These are phyloP conservation scores for Tyrannus savana DNA, from an alignment of 2,113 vertebrate species.

Conservation along the genomic window DNA sequence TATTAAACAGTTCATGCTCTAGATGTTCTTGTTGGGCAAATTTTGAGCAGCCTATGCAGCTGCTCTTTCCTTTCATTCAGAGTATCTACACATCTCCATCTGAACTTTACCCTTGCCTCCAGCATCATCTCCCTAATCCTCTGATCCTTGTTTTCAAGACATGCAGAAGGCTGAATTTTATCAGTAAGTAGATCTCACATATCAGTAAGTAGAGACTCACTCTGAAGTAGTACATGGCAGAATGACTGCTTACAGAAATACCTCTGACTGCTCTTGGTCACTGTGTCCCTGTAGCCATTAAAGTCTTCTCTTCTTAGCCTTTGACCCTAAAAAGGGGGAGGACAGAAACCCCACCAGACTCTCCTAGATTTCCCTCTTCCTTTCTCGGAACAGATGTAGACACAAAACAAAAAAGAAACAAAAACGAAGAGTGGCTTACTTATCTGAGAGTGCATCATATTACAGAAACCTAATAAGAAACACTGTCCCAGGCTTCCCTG, in stretches of 20 bases:
- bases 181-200: background rate
- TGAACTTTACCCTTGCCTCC: background rate
- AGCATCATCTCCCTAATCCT: background rate
- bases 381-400: background rate
- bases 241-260: background rate
- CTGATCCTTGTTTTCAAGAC: background rate
- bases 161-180: background rate
- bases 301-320: background rate
- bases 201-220: background rate
- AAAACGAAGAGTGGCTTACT: background rate
- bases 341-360: background rate
- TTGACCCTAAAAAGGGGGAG: background rate
- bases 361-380: background rate
- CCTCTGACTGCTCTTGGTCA: background rate
- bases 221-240: background rate
- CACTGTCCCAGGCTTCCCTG: slow-evolving; percentile 44
- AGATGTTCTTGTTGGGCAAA: background rate
- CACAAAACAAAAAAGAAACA: background rate
- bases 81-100: background rate
- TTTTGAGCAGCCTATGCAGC: background rate
- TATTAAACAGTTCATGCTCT: background rate
- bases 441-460: slow-evolving; percentile 38
- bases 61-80: background rate
- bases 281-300: background rate
- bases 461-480: slow-evolving; percentile 65